Percentiles rank a stretch among this genome's conserved stretches.
These are phyloP conservation scores for Eidolon helvum DNA, from an alignment of 2,113 vertebrate species.

Conservation along the genomic window DNA sequence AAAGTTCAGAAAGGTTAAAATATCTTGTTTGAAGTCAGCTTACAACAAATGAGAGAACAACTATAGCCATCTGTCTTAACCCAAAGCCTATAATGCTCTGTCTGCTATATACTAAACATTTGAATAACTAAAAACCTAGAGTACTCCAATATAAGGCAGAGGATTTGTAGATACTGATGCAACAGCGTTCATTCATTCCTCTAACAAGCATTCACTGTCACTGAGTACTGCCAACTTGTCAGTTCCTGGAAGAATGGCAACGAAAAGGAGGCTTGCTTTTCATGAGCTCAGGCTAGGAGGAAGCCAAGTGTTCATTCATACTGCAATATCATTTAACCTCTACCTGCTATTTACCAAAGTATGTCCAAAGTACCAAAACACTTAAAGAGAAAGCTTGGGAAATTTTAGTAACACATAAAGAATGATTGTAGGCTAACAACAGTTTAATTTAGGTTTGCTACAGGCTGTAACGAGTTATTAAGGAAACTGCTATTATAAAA, in stretches of 20 bases:
- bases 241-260: neutral
- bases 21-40: neutral
- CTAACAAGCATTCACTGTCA: neutral
- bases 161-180: neutral
- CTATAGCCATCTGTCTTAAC: accelerated
- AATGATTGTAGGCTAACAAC: neutral
- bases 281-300: neutral
- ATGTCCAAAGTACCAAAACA: neutral
- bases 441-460: neutral
- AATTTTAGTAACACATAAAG: neutral
- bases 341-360: neutral
- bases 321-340: neutral
- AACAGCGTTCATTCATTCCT: neutral
- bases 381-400: neutral
- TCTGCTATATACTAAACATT: neutral
- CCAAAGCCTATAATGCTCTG: neutral
- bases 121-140: neutral
- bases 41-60: neutral
- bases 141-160: accelerated
- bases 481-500: neutral
- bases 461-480: neutral
- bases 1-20: neutral
- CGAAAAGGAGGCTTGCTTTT: neutral
- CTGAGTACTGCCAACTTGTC: neutral
- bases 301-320: neutral